phyloP scores from a whole-genome alignment of 2,888 invertebrate species.

The Scaptomyza tumidula region DNA sequence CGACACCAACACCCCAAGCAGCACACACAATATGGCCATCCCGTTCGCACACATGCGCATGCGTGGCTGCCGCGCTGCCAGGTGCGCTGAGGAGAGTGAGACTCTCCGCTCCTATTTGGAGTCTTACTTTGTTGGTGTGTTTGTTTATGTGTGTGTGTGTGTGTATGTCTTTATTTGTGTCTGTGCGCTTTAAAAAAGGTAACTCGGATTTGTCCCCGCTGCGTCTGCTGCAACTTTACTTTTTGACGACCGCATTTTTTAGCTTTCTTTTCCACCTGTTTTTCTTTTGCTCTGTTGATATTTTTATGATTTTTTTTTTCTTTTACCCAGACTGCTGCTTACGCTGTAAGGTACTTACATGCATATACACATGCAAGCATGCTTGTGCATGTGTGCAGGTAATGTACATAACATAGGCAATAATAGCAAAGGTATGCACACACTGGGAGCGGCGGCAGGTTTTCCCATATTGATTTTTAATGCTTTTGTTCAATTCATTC shows the following conservation, averaged over 20 bases:
- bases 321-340: conserved; percentile 36
- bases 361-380: conserved; percentile 20
- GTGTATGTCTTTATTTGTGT: conserved; percentile 23
- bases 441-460: conserved; percentile 78
- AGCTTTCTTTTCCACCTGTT: conserved; percentile 81
- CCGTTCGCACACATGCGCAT: conserved; percentile 65
- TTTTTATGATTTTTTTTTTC: conserved; percentile 68
- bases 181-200: conserved; percentile 69
- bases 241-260: conserved; percentile 80
- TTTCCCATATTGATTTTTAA: conserved; percentile 78
- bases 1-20: conserved; percentile 71
- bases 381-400: conserved; percentile 16
- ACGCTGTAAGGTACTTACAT: conserved; percentile 37
- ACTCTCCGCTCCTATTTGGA: conserved; percentile 29
- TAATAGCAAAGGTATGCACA: conserved; percentile 60
- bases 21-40: conserved; percentile 51
- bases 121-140: conserved; percentile 13
- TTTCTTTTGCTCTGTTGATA: conserved; percentile 73
- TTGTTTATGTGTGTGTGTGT: conserved; percentile 16
- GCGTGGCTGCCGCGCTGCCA: conserved; percentile 57
- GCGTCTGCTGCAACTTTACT: conserved; percentile 74
- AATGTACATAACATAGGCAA: conserved; percentile 38
- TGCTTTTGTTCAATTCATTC: conserved; percentile 75
- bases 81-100: conserved; percentile 44
- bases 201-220: conserved; percentile 74